These are phyloP conservation scores for Teleogryllus oceanicus DNA, from an alignment of 2,888 invertebrate species.

Conservation along the genomic window DNA sequence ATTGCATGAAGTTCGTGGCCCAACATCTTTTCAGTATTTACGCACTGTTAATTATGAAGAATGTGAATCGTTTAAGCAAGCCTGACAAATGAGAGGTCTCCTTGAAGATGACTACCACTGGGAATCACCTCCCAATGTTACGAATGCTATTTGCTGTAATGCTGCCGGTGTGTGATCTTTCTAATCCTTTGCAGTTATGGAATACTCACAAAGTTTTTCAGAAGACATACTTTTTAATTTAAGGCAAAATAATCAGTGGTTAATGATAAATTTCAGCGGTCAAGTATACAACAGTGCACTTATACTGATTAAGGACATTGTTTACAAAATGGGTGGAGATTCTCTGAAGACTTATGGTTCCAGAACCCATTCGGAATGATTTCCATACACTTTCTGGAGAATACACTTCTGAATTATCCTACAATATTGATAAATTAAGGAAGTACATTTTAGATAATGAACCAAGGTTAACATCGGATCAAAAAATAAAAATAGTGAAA, in stretches of 20 bases:
- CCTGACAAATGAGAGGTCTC: conserved; percentile 42
- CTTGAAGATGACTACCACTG: conserved; percentile 45
- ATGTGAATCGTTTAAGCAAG: conserved; percentile 41
- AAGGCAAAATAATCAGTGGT: neutral
- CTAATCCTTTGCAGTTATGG: neutral
- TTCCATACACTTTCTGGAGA: no score
- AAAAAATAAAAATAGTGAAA: neutral
- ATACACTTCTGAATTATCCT: neutral
- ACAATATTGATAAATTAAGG: neutral
- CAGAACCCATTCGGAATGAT: neutral
- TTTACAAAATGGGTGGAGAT: neutral
- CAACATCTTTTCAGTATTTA: conserved; percentile 42
- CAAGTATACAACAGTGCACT: neutral
- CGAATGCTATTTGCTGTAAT: neutral
- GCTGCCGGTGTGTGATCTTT: neutral
- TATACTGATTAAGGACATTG: neutral
- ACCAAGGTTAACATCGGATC: conserved; percentile 21
- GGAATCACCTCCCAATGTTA: conserved; percentile 34
- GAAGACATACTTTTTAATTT: neutral
- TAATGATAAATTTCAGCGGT: neutral
- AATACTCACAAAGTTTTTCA: neutral
- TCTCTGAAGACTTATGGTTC: neutral
- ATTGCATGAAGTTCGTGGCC: conserved; percentile 38
- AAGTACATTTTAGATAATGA: neutral
- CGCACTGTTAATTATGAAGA: conserved; percentile 42